Evolutionary conservation across 2,797 vertebrate species (phyloP).

Genomic region (Trachops cirrhosus): DNA sequence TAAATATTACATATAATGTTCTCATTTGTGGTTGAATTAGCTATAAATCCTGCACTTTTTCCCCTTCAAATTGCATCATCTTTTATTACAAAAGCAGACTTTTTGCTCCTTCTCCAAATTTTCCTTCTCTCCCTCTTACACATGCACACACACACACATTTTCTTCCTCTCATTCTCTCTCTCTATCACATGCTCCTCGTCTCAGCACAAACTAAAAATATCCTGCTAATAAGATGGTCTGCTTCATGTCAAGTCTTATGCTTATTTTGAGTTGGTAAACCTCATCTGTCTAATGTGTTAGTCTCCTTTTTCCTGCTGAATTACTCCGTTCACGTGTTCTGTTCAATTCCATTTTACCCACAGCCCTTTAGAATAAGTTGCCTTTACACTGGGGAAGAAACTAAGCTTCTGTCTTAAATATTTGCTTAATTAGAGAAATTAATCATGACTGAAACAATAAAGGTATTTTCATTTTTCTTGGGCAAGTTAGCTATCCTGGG

Average conservation of each 20-base stretch:
- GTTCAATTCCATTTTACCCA: background rate
- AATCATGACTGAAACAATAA: background rate
- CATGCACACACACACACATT: background rate
- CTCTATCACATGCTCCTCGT: background rate
- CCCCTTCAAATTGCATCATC: background rate
- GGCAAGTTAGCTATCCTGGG: background rate
- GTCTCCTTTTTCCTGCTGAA: background rate
- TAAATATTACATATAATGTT: background rate
- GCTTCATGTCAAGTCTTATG: background rate
- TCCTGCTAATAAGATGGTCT: background rate
- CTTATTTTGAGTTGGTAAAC: conserved; percentile 17
- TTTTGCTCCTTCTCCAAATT: background rate
- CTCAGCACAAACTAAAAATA: conserved; percentile 41
- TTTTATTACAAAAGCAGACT: background rate
- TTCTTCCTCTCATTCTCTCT: background rate
- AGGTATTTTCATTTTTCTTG: background rate
- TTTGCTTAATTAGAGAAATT: background rate
- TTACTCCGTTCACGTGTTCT: background rate
- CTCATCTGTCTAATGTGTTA: background rate
- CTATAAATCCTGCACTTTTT: background rate
- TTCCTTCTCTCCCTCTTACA: background rate
- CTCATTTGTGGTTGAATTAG: background rate
- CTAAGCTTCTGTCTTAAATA: background rate
- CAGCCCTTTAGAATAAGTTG: background rate
- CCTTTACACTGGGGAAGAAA: background rate